Base-by-base conservation (phyloP, 2,888 invertebrate genomes). In the Ichneumon xanthorius region DNA sequence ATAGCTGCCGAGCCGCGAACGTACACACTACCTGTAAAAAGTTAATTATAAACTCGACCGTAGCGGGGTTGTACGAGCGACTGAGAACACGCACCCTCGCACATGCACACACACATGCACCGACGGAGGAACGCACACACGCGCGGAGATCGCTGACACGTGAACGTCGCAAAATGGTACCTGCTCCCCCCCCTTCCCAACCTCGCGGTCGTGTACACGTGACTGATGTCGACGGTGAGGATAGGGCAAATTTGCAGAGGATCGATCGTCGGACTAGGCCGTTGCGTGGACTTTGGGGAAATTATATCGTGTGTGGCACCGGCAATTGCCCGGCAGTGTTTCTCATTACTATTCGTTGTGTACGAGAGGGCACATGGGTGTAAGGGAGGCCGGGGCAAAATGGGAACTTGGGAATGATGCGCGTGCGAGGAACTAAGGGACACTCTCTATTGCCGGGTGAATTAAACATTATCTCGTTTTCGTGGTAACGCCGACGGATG, bases 31-130 rank as follows among this genome's bases (percentile, higher is more conserved):
- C 68, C 61, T 73, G 77, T 40, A 81, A 73, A 68, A 81, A 82
- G 82, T 81, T 84, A 84, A 81, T 84, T 78, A 84, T 84, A 77
- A 84, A 78, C 73, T 78, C 63, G 50, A 33, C 63, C 61, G 40
- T 40, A 63, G 50, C 71, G 72, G 78, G 78, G 65, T 67, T 67
- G 82, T 72, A 68, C 53, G 55, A 63, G 63, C 53, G 75, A 80
- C 55, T 53, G 33, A 50, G 55, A 79, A 72, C 71, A 79, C 79
- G 70, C 70, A 71, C 53, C 30, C 75, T 76, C 61, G 58, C 19
- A 19, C 11, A 68, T 50, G 68, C 55, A n/a, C 40, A 26, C 30
- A 26, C 58, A 19, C 61, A 67, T 40, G 55, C 45, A 58, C 48
- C 26, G 19, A 33, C 45, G 16, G 11, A 65, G 40, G 16, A 9